Conservation (phyloP, 2,888 invertebrate genomes). For the Bruchidius siliquastri region DNA sequence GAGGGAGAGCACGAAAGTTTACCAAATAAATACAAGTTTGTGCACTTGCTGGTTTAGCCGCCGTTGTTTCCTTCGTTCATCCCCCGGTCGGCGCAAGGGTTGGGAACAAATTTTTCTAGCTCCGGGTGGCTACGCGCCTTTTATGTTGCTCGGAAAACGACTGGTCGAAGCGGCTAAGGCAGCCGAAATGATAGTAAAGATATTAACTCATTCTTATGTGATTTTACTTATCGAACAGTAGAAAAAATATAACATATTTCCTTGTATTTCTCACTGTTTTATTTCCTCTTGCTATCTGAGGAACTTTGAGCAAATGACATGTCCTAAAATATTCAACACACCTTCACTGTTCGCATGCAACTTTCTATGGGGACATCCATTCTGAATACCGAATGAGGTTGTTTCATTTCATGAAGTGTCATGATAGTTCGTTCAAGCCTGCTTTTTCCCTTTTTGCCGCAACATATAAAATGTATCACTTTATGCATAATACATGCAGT, state of each 20-base stretch:
- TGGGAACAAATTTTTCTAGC: too few species aligned
- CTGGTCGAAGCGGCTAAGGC: too few species aligned
- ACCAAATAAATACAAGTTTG: too few species aligned
- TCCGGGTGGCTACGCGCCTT: too few species aligned
- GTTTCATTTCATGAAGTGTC: neutral
- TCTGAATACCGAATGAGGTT: neutral
- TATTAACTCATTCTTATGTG: too few species aligned
- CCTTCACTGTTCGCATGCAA: neutral
- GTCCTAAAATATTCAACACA: neutral
- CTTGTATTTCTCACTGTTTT: neutral
- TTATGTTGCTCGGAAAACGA: too few species aligned
- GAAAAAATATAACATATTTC: neutral
- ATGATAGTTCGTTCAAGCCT: neutral
- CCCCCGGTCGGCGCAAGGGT: too few species aligned
- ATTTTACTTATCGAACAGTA: too few species aligned
- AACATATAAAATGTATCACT: neutral
- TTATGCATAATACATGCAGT: neutral
- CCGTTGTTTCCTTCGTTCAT: too few species aligned
- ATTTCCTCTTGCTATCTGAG: neutral
- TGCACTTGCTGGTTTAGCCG: too few species aligned
- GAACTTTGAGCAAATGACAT: neutral
- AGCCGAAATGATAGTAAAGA: too few species aligned
- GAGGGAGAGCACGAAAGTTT: too few species aligned
- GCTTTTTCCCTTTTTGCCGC: neutral
- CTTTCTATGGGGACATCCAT: neutral